Percentiles rank a stretch among this genome's conserved stretches.
Conservation (phyloP, 1,140 invertebrate species). For the Conus ventricosus region DNA sequence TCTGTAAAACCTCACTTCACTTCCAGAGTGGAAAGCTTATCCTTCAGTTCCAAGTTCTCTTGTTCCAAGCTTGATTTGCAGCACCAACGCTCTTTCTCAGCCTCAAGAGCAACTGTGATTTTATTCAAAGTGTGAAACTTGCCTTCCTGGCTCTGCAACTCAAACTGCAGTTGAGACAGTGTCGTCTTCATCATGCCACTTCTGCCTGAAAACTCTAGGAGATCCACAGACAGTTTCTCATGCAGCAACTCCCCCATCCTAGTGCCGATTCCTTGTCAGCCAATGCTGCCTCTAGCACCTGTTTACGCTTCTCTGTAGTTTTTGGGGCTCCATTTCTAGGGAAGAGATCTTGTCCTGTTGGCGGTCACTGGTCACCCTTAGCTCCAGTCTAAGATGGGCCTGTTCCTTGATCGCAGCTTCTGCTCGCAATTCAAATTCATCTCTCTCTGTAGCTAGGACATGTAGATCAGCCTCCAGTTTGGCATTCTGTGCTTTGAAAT, state of each 20-base stretch:
- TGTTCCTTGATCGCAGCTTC: slow-evolving; percentile 24
- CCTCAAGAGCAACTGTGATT: slow-evolving; percentile 24
- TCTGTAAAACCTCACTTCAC: slow-evolving; percentile 7
- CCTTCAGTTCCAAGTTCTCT: slow-evolving; percentile 33
- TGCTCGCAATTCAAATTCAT: slow-evolving; percentile 39
- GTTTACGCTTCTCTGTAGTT: slow-evolving; percentile 27
- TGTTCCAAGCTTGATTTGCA: slow-evolving; percentile 29
- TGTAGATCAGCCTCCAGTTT: slow-evolving; percentile 34
- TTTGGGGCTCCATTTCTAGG: slow-evolving; percentile 35
- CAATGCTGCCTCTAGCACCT: slow-evolving; percentile 19
- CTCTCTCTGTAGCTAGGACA: slow-evolving; percentile 33
- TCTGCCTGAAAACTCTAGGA: slow-evolving; percentile 34
- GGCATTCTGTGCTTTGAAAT: slow-evolving; percentile 37
- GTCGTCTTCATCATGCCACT: slow-evolving; percentile 16
- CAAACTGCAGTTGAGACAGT: slow-evolving; percentile 16
- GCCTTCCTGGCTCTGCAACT: slow-evolving; percentile 25
- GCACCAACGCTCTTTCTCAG: slow-evolving; percentile 10
- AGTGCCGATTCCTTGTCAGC: slow-evolving; percentile 34
- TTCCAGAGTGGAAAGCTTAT: slow-evolving; percentile 18
- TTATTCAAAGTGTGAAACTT: slow-evolving; percentile 10
- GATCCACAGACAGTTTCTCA: slow-evolving; percentile 35
- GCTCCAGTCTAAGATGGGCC: slow-evolving; percentile 29
- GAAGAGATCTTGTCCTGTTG: slow-evolving; percentile 19
- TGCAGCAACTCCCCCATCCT: slow-evolving; percentile 28
- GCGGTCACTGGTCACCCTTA: slow-evolving; percentile 21